phyloP scores from a whole-genome alignment of 2,888 invertebrate genomes.

The Drosophila prostipennis region DNA sequence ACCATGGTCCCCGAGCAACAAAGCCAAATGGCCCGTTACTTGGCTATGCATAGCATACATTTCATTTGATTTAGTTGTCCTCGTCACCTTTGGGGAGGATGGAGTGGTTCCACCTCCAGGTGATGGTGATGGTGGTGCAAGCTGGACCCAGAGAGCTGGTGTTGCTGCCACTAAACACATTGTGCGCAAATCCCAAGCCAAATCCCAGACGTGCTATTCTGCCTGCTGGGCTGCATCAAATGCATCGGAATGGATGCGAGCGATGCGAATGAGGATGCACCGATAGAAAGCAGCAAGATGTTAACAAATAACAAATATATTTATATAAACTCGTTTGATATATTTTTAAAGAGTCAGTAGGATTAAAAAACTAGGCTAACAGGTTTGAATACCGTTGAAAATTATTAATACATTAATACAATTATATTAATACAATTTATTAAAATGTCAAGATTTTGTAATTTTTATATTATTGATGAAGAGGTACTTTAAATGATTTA shows the following conservation, averaged over 20 bases:
- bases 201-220: constrained; percentile 73
- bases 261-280: constrained; percentile 32
- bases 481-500: no score
- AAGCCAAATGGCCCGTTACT: constrained; percentile 18
- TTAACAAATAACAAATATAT: no score
- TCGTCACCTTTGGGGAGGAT: no score
- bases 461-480: no score
- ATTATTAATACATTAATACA: no score
- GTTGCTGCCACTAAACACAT: constrained; percentile 72
- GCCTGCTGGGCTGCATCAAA: background rate
- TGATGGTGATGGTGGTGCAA: background rate
- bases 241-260: constrained; percentile 2
- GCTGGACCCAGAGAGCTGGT: constrained; percentile 11
- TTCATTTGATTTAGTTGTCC: constrained; percentile 47
- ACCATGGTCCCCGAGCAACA: constrained; percentile 17
- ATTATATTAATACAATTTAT: no score
- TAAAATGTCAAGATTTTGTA: no score
- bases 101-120: constrained; percentile 3
- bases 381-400: no score
- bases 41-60: constrained; percentile 42
- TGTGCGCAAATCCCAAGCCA: constrained; percentile 72
- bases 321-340: no score
- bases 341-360: no score
- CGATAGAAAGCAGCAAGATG: no score
- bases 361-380: no score